phyloP scores from a whole-genome alignment of 2,113 vertebrate genomes.

The Ceuthmochares aereus region DNA sequence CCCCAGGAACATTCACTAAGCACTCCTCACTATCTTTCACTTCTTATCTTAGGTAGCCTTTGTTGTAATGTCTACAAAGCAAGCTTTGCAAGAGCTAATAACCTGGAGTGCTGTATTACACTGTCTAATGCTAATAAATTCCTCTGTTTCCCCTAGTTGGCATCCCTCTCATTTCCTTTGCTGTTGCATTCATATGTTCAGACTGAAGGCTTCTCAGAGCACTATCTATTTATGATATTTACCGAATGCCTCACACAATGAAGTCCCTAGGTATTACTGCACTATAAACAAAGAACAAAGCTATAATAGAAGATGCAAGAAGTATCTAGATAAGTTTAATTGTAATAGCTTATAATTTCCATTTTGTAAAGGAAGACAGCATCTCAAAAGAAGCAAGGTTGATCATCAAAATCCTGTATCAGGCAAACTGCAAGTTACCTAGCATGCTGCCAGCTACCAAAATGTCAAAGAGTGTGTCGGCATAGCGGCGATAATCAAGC shows the following conservation, averaged over 20 bases:
- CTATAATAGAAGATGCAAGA: background rate
- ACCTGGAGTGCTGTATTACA: background rate
- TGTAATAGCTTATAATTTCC: background rate
- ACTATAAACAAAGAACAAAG: background rate
- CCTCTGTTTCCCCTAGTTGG: background rate
- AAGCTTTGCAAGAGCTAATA: background rate
- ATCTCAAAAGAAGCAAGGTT: background rate
- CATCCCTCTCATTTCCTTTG: background rate
- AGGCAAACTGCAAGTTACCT: slow-evolving; percentile 74
- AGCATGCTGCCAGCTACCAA: slow-evolving; percentile 95
- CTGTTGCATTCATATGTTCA: background rate
- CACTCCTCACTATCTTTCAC: background rate
- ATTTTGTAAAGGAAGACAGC: background rate
- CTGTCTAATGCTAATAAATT: background rate
- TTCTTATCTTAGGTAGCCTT: background rate
- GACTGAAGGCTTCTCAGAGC: background rate
- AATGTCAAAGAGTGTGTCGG: slow-evolving; percentile 93
- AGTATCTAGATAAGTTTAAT: background rate
- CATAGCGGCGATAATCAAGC: slow-evolving; percentile 94
- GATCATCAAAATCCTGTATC: background rate
- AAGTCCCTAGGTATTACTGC: background rate
- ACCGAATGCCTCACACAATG: background rate
- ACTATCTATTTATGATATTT: background rate
- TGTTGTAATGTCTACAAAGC: background rate
- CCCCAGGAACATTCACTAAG: background rate